Conservation (phyloP, 2,888 invertebrate species). For the Germaria angustata region DNA sequence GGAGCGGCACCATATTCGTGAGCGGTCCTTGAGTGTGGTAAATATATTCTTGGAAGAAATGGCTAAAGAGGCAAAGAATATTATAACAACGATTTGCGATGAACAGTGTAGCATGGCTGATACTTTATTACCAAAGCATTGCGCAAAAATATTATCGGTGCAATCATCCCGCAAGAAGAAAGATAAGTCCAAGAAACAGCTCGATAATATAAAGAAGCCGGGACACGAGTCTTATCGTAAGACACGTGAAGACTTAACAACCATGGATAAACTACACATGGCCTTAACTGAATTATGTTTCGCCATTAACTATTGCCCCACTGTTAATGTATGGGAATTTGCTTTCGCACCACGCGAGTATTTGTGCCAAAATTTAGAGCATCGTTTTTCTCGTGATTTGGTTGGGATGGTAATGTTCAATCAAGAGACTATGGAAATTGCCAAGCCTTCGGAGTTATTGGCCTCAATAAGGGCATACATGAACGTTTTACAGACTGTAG, state of each 20-base stretch:
- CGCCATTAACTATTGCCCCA: conserved; percentile 97
- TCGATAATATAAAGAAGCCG: conserved; percentile 92
- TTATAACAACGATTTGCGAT: conserved; percentile 98
- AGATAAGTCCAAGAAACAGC: conserved; percentile 90
- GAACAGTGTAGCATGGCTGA: conserved; percentile 98
- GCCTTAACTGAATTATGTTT: conserved; percentile 97
- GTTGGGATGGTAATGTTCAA: conserved; percentile 99
- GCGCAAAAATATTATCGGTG: conserved; percentile 93
- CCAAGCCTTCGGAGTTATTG: conserved; percentile 96
- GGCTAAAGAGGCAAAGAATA: conserved; percentile 99
- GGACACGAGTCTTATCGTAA: conserved; percentile 98
- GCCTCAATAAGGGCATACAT: conserved; percentile 97
- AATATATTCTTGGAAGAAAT: conserved; percentile 99
- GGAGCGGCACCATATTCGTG: conserved; percentile 97
- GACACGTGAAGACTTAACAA: conserved; percentile 96
- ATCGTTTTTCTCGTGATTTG: conserved; percentile 92
- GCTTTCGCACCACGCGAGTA: conserved; percentile 99
- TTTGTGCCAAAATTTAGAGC: conserved; percentile 97
- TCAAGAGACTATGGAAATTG: conserved; percentile 97
- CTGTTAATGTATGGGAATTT: conserved; percentile 99
- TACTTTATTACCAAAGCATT: conserved; percentile 96
- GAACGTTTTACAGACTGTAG: conserved; percentile 98
- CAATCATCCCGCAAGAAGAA: conserved; percentile 94
- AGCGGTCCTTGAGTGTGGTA: conserved; percentile 96
- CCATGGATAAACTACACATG: conserved; percentile 99